Evolutionary conservation across 1,140 invertebrate species (phyloP), one percentile per base, ranked within the genome.

Genomic region (Xylocopa sonorina): DNA sequence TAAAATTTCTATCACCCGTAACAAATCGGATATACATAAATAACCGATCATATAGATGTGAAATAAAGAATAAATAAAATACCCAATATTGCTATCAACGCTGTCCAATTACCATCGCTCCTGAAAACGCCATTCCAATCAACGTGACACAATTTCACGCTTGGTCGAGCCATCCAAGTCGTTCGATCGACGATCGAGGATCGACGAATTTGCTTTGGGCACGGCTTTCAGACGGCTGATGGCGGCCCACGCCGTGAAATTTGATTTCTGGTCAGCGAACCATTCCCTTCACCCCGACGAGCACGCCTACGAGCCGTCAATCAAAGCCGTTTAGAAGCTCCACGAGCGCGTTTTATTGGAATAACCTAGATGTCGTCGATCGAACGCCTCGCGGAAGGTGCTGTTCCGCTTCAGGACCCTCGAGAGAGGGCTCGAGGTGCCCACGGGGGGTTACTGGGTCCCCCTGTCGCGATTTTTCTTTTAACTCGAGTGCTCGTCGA

Each of bases 281-380:
- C n/a, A n/a, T n/a, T n/a, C n/a, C n/a, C n/a, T n/a, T n/a, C 58
- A 72, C 24, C 55, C 67, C 68, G 55, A 53, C 5, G 29, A 27
- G 2, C n/a, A 14, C 77, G 68, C 41, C 57, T 71, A n/a, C 73
- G 38, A 24, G 41, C 18, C 57, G 74, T 53, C 73, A 88, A 89
- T 90, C 81, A 84, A 66, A 81, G 78, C 80, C 86, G 85, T 90
- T 91, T 89, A 89, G 89, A 91, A 91, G 86, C 89, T 89, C 89
- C 74, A 87, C 68, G 79, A 90, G 82, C 85, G 89, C 85, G 86
- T 83, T 90, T 91, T 88, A 89, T 90, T 88, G 88, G 88, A 89
- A 87, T 91, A 91, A 88, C 89, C 88, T 86, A 90, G 82, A 91
- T 90, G 74, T 76, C 48, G 67, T 55, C 43, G 88, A 85, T 86